phyloP scores from a whole-genome alignment of 2,888 invertebrate species.

The Lasiommata megera region DNA sequence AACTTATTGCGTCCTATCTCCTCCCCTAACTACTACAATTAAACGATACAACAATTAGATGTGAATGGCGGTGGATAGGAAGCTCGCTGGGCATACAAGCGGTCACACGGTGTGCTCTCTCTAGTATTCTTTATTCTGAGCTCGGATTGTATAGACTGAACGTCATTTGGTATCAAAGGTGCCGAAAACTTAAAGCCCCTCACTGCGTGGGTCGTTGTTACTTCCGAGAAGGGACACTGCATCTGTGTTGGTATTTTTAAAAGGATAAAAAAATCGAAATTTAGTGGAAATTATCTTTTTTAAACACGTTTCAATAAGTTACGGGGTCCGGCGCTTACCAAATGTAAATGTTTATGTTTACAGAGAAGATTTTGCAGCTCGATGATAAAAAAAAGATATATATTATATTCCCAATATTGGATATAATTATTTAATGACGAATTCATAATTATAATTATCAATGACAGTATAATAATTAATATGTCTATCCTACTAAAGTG shows the following conservation, averaged over 20 bases:
- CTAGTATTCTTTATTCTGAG: neutral
- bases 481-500: too few species aligned
- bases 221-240: slow-evolving; percentile 25
- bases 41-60: too few species aligned
- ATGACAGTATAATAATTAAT: too few species aligned
- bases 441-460: too few species aligned
- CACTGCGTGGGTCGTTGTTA: slow-evolving; percentile 22
- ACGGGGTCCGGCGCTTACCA: neutral
- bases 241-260: slow-evolving; percentile 5
- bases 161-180: slow-evolving; percentile 36
- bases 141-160: neutral
- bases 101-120: neutral
- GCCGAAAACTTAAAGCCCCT: slow-evolving; percentile 27
- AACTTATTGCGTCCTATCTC: too few species aligned
- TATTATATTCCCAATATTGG: too few species aligned
- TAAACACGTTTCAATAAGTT: neutral
- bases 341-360: neutral
- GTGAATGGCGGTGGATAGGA: neutral
- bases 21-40: too few species aligned
- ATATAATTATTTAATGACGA: too few species aligned
- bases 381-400: too few species aligned
- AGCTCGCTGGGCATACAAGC: neutral
- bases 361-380: neutral
- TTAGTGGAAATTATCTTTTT: neutral
- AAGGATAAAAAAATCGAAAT: neutral